phyloP scores from a whole-genome alignment of 1,140 invertebrate genomes.

The Drosophila ercepeae region DNA sequence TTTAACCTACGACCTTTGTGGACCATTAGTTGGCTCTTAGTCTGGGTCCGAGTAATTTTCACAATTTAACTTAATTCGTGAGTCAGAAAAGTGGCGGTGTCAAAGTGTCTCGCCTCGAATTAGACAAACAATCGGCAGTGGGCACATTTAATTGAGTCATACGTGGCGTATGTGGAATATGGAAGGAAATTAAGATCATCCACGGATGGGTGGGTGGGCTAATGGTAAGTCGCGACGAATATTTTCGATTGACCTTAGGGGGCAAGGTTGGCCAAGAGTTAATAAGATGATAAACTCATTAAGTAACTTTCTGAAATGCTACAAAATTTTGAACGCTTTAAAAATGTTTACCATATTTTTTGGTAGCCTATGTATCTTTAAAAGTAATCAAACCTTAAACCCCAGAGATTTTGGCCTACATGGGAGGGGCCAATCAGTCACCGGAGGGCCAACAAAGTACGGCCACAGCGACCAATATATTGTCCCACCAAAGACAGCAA shows the following conservation, averaged over 20 bases:
- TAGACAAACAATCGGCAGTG: slow-evolving; percentile 16
- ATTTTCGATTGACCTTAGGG: slow-evolving; percentile 55
- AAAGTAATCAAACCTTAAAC: slow-evolving; percentile 37
- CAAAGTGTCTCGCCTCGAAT: slow-evolving; percentile 38
- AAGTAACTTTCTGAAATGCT: not conserved
- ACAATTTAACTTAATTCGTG: slow-evolving; percentile 75
- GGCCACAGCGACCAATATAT: slow-evolving; percentile 63
- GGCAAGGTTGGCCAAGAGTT: slow-evolving; percentile 45
- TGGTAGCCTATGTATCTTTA: not conserved
- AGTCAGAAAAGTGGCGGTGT: slow-evolving; percentile 48
- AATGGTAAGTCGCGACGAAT: slow-evolving; percentile 62
- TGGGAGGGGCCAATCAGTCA: slow-evolving; percentile 65
- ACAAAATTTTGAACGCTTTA: not conserved
- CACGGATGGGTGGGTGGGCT: slow-evolving; percentile 32
- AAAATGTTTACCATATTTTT: not conserved
- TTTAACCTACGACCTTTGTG: slow-evolving; percentile 44
- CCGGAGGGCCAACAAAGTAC: slow-evolving; percentile 14
- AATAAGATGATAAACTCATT: slow-evolving; percentile 5
- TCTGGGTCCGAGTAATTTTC: slow-evolving; percentile 21
- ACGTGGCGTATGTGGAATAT: slow-evolving; percentile 6
- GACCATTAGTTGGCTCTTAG: slow-evolving; percentile 50
- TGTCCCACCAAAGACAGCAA: slow-evolving; percentile 45
- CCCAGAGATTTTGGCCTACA: slow-evolving; percentile 21
- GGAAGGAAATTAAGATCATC: slow-evolving; percentile 40
- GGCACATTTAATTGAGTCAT: slow-evolving; percentile 65